Evolutionary conservation across 2,797 vertebrate species (phyloP).

Genomic region (Numenius phaeopus): DNA sequence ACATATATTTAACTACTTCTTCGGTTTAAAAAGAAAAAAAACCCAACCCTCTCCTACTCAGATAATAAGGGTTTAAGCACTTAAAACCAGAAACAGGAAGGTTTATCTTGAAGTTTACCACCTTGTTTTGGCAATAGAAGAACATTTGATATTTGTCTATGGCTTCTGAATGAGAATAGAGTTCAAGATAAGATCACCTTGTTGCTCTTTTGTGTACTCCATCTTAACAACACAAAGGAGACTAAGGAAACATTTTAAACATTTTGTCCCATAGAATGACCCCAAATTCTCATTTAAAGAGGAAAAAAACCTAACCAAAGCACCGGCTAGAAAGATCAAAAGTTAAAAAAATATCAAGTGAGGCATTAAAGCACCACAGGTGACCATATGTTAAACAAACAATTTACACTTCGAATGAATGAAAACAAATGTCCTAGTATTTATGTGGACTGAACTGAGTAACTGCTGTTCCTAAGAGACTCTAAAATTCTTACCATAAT

Average conservation of each 20-base stretch:
- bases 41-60: not conserved
- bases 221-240: conserved; percentile 82
- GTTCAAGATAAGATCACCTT: conserved; percentile 61
- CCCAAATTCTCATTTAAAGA: conserved; percentile 77
- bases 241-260: conserved; percentile 80
- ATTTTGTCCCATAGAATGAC: conserved; percentile 80
- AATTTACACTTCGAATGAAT: conserved; percentile 61
- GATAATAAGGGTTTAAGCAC: not conserved
- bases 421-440: conserved; percentile 55
- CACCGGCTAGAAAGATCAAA: conserved; percentile 56
- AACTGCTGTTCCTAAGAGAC: not conserved
- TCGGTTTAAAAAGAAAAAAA: not conserved
- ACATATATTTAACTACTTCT: not conserved
- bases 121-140: conserved; percentile 76
- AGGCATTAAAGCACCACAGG: conserved; percentile 61
- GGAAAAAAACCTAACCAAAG: conserved; percentile 58
- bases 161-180: conserved; percentile 77
- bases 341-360: conserved; percentile 38
- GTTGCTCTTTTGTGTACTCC: conserved; percentile 74
- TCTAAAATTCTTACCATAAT: conserved; percentile 4
- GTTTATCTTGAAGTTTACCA: conserved; percentile 34
- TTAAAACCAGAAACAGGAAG: conserved; percentile 36
- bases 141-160: conserved; percentile 77
- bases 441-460: conserved; percentile 43
- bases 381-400: conserved; percentile 70